A percentile compares a stretch with the other conserved stretches of the same genome.
Evolutionary conservation across 2,113 vertebrate genomes (phyloP).

Genomic region (Gasterosteus aculeatus): DNA sequence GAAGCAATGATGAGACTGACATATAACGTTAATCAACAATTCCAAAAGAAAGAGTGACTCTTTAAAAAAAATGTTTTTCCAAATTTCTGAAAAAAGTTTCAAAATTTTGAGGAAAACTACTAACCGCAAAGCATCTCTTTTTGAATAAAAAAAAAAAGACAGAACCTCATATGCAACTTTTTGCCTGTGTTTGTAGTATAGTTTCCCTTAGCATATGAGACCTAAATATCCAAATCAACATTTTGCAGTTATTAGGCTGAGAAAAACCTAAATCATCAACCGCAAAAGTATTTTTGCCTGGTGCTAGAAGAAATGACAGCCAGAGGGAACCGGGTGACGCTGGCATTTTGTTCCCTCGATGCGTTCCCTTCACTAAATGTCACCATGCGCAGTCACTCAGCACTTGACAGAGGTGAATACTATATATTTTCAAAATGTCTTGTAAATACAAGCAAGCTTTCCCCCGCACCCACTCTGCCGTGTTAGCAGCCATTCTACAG

Average conservation of each 20-base stretch:
- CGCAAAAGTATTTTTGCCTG: background rate
- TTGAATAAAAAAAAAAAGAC: background rate
- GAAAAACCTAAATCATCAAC: background rate
- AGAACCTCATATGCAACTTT: background rate
- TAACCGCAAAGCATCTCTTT: background rate
- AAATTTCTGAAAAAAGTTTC: background rate
- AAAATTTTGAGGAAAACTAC: background rate
- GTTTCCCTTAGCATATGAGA: background rate
- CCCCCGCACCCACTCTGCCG: slow-evolving; percentile 1
- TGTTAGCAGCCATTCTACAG: slow-evolving; percentile 4
- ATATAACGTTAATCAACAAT: background rate
- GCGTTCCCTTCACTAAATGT: slow-evolving; percentile 16
- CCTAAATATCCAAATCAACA: background rate
- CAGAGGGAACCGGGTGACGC: too few relatives aligned
- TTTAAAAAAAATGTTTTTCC: too few relatives aligned
- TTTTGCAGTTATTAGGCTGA: background rate
- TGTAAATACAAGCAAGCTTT: slow-evolving; percentile 13
- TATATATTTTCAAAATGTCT: slow-evolving; percentile 5
- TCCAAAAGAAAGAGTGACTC: too few relatives aligned
- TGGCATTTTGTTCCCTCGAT: background rate
- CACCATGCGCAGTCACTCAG: slow-evolving; percentile 17
- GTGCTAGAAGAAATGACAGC: background rate
- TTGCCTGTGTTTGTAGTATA: background rate
- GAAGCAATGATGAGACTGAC: background rate
- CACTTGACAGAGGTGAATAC: background rate